These are phyloP conservation scores for Etia nguti DNA, from an alignment of 2,113 vertebrate genomes.

Conservation along the genomic window DNA sequence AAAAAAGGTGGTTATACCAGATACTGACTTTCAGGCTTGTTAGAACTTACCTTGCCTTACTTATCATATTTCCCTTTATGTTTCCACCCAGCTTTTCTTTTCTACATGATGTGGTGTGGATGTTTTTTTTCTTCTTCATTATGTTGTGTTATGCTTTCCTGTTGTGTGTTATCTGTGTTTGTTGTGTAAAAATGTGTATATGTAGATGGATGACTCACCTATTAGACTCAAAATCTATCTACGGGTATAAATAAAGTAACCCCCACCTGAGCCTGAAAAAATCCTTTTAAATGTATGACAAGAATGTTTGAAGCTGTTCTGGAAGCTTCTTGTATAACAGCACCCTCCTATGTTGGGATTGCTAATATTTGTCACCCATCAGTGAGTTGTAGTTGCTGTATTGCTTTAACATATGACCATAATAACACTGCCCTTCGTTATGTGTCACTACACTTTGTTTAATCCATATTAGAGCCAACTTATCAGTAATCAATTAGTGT, in stretches of 20 bases:
- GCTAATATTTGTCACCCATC: background rate
- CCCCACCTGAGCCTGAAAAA: background rate
- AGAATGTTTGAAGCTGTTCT: background rate
- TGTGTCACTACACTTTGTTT: background rate
- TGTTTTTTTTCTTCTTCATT: background rate
- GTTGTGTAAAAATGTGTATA: background rate
- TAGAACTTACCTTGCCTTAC: background rate
- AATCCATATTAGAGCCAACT: background rate
- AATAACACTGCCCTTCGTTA: rapidly evolving
- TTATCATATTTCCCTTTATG: background rate
- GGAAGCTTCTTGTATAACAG: background rate
- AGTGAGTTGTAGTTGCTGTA: background rate
- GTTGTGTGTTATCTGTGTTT: rapidly evolving
- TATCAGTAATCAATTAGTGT: background rate
- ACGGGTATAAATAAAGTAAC: rapidly evolving
- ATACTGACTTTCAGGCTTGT: rapidly evolving
- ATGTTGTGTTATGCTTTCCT: background rate
- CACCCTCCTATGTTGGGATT: background rate
- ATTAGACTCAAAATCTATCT: background rate
- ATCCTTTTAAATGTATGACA: background rate
- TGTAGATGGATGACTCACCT: background rate
- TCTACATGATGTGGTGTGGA: background rate
- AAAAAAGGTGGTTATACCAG: background rate
- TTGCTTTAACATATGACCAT: background rate
- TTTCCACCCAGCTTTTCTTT: background rate